phyloP scores from a whole-genome alignment of 2,797 vertebrate genomes.

The Sebastes oblongus region DNA sequence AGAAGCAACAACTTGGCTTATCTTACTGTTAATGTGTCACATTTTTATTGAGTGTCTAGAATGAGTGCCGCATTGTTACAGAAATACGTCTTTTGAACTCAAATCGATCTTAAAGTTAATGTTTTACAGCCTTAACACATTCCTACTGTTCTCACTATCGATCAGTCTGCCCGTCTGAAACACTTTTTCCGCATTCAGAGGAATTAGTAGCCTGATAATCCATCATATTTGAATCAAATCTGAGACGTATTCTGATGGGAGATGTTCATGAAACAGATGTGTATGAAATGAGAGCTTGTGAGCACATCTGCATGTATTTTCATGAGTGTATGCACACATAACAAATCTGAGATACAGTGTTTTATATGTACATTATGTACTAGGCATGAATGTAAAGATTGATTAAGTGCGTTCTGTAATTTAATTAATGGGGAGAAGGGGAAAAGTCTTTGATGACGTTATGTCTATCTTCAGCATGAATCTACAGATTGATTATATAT shows the following conservation, averaged over 20 bases:
- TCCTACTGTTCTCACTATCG: background rate
- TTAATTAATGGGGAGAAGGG: background rate
- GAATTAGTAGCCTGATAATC: background rate
- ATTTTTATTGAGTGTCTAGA: constrained; percentile 1
- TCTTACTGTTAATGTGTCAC: constrained; percentile 18
- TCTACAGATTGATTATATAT: background rate
- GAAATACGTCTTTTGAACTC: background rate
- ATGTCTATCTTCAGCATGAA: background rate
- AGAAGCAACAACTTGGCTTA: background rate
- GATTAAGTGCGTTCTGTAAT: background rate
- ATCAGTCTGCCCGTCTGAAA: background rate
- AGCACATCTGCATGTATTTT: background rate
- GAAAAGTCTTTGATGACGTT: background rate
- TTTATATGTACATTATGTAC: background rate
- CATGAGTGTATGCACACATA: background rate
- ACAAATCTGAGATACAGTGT: background rate
- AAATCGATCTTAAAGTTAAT: constrained; percentile 22
- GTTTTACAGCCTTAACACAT: background rate
- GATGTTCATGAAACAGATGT: background rate
- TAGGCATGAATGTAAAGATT: background rate
- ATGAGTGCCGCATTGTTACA: constrained; percentile 2
- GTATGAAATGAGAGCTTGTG: background rate
- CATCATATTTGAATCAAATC: background rate
- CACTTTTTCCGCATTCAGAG: background rate
- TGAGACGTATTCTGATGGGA: background rate